Conservation (phyloP, 2,113 vertebrate genomes). For the Cardinalis cardinalis region DNA sequence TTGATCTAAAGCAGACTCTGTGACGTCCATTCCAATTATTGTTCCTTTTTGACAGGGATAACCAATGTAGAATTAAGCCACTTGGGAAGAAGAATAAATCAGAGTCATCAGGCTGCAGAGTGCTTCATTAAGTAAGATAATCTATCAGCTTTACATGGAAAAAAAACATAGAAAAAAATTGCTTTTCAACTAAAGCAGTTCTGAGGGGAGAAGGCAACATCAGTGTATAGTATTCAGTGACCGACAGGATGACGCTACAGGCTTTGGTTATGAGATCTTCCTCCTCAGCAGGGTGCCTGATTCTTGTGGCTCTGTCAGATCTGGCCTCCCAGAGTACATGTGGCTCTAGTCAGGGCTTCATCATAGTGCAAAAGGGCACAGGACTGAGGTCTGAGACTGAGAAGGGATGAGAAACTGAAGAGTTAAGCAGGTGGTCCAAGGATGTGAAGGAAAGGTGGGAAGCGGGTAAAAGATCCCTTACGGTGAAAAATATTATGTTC, state of each 20-base stretch:
- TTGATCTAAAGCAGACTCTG: not conserved
- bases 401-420: not conserved
- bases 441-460: not conserved
- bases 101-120: not conserved
- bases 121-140: conserved; percentile 11
- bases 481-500: not conserved
- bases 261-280: not conserved
- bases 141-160: not conserved
- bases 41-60: not conserved
- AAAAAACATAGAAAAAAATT: not conserved
- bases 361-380: not conserved
- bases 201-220: not conserved
- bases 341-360: rapidly evolving
- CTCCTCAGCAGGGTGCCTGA: not conserved
- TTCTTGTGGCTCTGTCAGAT: not conserved
- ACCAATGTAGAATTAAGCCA: not conserved
- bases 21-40: not conserved
- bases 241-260: not conserved
- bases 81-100: conserved; percentile 11
- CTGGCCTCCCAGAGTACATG: not conserved
- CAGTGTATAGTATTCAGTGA: not conserved
- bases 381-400: rapidly evolving
- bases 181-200: not conserved
- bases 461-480: not conserved
- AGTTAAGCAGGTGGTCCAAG: not conserved